Conservation (phyloP, 2,888 invertebrate species). For the Ptychoptera albimana region DNA sequence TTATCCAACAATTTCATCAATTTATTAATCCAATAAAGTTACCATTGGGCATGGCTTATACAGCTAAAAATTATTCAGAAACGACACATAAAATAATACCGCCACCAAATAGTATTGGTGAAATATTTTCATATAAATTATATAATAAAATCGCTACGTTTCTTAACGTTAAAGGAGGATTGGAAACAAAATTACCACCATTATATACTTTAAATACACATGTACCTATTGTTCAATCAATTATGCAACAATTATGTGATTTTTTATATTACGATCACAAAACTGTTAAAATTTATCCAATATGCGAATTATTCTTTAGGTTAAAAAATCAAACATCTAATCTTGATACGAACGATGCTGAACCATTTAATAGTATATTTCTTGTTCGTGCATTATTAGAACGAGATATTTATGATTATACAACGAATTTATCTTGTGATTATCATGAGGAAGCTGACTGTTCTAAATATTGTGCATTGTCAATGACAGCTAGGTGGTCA, state of each 20-base stretch:
- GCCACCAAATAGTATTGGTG: conserved; percentile 16
- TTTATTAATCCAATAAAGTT: conserved; percentile 11
- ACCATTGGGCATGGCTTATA: conserved; percentile 24
- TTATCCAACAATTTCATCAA: conserved; percentile 14
- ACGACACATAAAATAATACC: conserved; percentile 24
- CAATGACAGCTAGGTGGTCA: not conserved
- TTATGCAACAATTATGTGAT: conserved; percentile 4
- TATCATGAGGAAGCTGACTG: conserved; percentile 1
- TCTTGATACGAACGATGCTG: not conserved
- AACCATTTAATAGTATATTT: not conserved
- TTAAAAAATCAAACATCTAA: not conserved
- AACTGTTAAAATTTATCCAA: not conserved
- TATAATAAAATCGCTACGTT: conserved; percentile 21
- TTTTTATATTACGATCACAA: not conserved
- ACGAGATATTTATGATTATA: not conserved
- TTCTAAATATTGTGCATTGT: not conserved
- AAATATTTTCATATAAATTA: conserved; percentile 13
- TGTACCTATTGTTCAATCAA: conserved; percentile 11
- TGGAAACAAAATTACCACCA: too few relatives aligned
- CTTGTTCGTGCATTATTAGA: not conserved
- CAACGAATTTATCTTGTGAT: not conserved
- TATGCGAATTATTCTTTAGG: not conserved
- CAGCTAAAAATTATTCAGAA: conserved; percentile 21
- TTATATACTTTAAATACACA: conserved; percentile 20
- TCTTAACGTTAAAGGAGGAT: conserved; percentile 14